Conservation (phyloP, 2,888 invertebrate genomes). For the Nemurella pictetii region DNA sequence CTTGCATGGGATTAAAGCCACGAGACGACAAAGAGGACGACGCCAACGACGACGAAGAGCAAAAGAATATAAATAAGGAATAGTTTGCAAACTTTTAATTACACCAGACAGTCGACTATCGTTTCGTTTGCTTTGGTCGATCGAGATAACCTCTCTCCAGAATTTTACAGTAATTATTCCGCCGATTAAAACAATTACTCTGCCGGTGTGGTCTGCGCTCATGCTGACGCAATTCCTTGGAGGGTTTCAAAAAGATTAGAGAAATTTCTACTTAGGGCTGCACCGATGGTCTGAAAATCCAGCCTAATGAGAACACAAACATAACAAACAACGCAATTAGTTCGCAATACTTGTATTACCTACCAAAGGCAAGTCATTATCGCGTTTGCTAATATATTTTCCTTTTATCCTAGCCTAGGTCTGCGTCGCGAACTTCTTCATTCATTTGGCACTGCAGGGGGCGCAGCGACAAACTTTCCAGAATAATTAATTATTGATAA, state of each 20-base stretch:
- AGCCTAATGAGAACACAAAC: too few species aligned
- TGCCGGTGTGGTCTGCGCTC: background rate
- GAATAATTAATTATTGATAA: background rate
- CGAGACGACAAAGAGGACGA: background rate
- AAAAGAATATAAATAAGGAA: constrained; percentile 25
- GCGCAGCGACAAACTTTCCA: too few species aligned
- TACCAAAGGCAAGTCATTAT: too few species aligned
- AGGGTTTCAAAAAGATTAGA: background rate
- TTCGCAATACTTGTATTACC: too few species aligned
- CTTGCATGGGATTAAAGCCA: background rate
- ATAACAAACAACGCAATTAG: too few species aligned
- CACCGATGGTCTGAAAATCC: too few species aligned
- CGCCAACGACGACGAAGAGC: background rate
- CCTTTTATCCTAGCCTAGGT: too few species aligned
- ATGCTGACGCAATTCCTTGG: background rate
- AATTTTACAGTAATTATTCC: background rate
- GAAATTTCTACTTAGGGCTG: too few species aligned
- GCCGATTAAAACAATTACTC: background rate
- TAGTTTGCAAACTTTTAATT: constrained; percentile 31
- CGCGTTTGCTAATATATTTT: too few species aligned
- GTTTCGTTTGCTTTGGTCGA: background rate
- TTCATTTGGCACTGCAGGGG: too few species aligned
- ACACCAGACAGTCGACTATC: constrained; percentile 1
- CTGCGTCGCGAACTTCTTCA: too few species aligned
- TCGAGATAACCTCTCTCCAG: background rate